Base-by-base conservation (phyloP, 2,888 invertebrate species). In the Hedya salicella region DNA sequence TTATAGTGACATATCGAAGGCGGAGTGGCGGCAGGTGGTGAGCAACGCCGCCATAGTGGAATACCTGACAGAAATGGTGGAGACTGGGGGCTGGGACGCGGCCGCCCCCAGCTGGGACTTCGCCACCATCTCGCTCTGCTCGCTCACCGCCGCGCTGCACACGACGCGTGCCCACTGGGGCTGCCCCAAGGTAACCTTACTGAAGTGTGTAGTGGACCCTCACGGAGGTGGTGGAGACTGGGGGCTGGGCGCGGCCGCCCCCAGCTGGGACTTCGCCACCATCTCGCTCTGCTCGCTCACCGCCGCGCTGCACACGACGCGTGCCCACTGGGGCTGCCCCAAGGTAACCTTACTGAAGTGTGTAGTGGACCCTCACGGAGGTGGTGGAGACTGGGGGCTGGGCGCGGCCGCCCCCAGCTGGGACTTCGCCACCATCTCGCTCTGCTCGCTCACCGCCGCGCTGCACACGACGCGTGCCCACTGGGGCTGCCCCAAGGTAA, bases 241-340 rank as follows among this genome's bases (percentile, higher is more conserved):
- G 61, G 25, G 87, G 85, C 67, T 85, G 87, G 87, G 70, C 8
- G 73, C 93, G 69, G 82, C 86, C 4, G 71, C 88, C 36, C 83
- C 90, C 70, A 93, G 95, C 73, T 97, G 97, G 96, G 97, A 97
- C 89, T 95, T 95, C 78, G 88, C 94, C 72, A 92, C 95, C 71
- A 94, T 97, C 79, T 93, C 95, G 61, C 85, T 96, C 32, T 94
- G 95, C 67, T 94, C 95, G 14, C 95, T 97, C 94, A 88, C 95
- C 46, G 79, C 93, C 80, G 93, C 93, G 72, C 72, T 94, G 73
- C 77, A 83, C 80, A 85, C 88, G 82, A 83, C 85, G 2, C 73
- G 73, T 67, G 25, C 70, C 16, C 69, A 83, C 68, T 93, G 90
- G 79, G 80, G 81, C 48, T 88, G 91, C 71, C 83, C 93, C 53